Conservation (phyloP, 2,888 invertebrate species). For the Drosophila subquinaria region DNA sequence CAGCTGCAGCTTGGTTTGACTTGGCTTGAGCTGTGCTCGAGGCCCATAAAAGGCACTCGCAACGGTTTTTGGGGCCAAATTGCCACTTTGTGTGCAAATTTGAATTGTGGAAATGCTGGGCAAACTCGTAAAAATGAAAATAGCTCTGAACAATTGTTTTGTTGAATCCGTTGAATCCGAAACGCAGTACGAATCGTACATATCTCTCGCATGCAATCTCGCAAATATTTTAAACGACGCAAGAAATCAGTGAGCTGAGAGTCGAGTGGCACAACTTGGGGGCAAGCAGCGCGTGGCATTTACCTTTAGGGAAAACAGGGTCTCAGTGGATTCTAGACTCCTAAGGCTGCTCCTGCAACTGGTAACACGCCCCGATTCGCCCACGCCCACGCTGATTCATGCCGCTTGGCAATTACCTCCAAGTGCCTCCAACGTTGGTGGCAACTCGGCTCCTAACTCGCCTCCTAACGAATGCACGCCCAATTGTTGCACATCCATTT, state of each 20-base stretch:
- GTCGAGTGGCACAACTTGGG: conserved; percentile 20
- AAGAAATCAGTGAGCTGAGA: conserved; percentile 44
- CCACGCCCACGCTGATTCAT: conserved; percentile 61
- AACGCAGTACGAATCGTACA: conserved; percentile 7
- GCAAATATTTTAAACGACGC: conserved; percentile 72
- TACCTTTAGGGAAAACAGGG: conserved; percentile 16
- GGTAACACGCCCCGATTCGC: conserved; percentile 49
- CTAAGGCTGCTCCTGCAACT: conserved; percentile 38
- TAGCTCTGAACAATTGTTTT: conserved; percentile 70
- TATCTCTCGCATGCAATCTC: conserved; percentile 74
- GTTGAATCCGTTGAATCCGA: conserved; percentile 39
- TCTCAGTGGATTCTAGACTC: conserved; percentile 1
- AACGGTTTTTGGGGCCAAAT: conserved; percentile 79
- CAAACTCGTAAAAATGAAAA: conserved; percentile 58
- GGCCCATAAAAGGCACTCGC: conserved; percentile 76
- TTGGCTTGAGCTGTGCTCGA: conserved; percentile 24
- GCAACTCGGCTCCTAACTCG: conserved; percentile 51
- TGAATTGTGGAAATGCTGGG: conserved; percentile 73
- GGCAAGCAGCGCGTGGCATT: conserved; percentile 47
- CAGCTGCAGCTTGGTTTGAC: conserved; percentile 41
- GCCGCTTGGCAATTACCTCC: conserved; percentile 61
- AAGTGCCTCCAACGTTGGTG: conserved; percentile 77
- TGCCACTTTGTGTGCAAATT: conserved; percentile 84
- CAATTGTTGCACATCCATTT: conserved; percentile 84
- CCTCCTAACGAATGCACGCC: conserved; percentile 82